phyloP scores from a whole-genome alignment of 2,888 invertebrate species.

The Apamea epomidion region DNA sequence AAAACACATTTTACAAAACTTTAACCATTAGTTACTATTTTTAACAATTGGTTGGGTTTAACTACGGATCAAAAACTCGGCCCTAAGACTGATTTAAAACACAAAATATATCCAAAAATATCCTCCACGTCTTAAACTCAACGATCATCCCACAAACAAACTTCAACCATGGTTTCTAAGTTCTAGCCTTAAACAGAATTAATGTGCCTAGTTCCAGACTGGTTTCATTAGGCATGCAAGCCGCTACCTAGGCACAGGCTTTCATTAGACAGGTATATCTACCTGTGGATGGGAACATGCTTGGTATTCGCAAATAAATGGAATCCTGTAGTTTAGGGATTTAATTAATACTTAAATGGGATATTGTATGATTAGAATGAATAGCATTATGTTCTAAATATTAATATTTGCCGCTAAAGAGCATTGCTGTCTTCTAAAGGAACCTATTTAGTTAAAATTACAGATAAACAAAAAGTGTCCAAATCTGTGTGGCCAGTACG shows the following conservation, averaged over 20 bases:
- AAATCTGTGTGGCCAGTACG: background rate
- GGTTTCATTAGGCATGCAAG: conserved; percentile 48
- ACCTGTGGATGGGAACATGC: conserved; percentile 14
- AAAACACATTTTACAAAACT: too few relatives aligned
- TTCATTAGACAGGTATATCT: conserved; percentile 33
- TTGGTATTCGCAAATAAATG: conserved; percentile 30
- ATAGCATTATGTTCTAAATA: background rate
- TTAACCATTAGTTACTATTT: too few relatives aligned
- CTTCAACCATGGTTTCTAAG: conserved; percentile 23
- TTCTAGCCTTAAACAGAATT: conserved; percentile 40
- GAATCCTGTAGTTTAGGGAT: conserved; percentile 13
- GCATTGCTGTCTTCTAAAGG: background rate
- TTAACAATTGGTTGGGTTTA: too few relatives aligned
- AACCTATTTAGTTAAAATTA: background rate
- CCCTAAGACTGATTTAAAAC: background rate
- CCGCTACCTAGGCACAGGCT: conserved; percentile 21
- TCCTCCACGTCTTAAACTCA: background rate
- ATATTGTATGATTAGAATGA: background rate
- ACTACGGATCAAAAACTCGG: too few relatives aligned
- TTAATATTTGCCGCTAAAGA: background rate
- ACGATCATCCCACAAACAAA: conserved; percentile 22
- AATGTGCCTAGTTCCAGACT: conserved; percentile 43
- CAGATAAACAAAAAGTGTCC: too few relatives aligned
- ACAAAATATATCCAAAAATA: background rate
- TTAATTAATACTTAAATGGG: conserved; percentile 8